Conservation (phyloP, 1,140 invertebrate genomes). For the Bombus impatiens region DNA sequence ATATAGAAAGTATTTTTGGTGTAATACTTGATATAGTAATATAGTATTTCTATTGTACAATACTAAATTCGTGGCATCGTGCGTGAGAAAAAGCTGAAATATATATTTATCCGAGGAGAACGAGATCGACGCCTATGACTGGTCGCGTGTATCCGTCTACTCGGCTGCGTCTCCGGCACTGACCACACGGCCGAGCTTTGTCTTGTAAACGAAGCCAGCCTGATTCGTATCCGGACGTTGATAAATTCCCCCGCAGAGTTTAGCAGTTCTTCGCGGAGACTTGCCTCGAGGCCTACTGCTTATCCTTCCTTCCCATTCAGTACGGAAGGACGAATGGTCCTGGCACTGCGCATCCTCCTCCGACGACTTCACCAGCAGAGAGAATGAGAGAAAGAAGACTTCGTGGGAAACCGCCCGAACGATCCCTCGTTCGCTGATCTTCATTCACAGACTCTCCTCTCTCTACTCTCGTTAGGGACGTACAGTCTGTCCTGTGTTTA, state of each 20-base stretch:
- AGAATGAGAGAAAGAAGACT: constrained; percentile 38
- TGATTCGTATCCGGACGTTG: constrained; percentile 82
- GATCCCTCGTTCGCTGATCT: constrained; percentile 42
- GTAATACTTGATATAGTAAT: no score
- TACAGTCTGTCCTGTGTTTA: background rate
- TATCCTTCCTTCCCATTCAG: constrained; percentile 66
- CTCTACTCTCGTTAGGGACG: constrained; percentile 26
- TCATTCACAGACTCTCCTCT: constrained; percentile 53
- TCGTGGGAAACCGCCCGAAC: constrained; percentile 62
- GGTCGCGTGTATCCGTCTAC: constrained; percentile 48
- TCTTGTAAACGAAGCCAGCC: constrained; percentile 82
- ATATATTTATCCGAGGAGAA: background rate
- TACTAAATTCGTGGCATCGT: background rate
- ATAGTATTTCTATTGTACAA: background rate
- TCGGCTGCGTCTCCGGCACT: constrained; percentile 41
- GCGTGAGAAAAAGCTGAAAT: background rate
- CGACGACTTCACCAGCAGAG: constrained; percentile 15
- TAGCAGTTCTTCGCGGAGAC: constrained; percentile 60
- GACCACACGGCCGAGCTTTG: constrained; percentile 79
- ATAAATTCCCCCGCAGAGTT: constrained; percentile 79
- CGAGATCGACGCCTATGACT: constrained; percentile 60
- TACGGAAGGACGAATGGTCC: constrained; percentile 67
- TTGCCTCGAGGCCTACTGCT: constrained; percentile 43
- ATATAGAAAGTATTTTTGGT: background rate
- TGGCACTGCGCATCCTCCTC: constrained; percentile 56